phyloP scores from a whole-genome alignment of 2,113 vertebrate genomes.

The Catagonus wagneri region DNA sequence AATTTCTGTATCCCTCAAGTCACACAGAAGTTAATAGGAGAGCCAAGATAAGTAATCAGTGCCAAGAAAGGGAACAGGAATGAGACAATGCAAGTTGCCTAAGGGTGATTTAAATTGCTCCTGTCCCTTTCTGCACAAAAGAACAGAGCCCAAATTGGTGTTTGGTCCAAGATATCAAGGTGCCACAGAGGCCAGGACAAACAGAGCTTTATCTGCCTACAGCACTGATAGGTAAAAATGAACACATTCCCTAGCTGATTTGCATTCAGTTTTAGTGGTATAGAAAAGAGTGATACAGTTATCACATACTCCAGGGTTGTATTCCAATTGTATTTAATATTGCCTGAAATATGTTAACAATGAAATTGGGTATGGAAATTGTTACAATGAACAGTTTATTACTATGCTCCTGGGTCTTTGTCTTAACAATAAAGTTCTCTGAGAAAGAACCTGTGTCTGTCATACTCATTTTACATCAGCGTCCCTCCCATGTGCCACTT shows the following conservation, averaged over 20 bases:
- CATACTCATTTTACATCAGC: background rate
- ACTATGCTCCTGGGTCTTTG: background rate
- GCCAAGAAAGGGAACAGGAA: conserved; percentile 74
- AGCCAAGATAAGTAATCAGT: conserved; percentile 77
- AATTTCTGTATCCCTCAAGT: conserved; percentile 77
- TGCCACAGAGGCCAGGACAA: conserved; percentile 36
- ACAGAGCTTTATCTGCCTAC: conserved; percentile 53
- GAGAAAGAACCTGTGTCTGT: background rate
- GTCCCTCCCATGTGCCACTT: background rate
- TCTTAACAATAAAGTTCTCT: conserved; percentile 11
- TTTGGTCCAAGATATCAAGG: conserved; percentile 57
- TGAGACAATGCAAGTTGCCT: conserved; percentile 70
- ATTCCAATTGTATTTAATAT: background rate
- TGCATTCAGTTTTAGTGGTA: conserved; percentile 16
- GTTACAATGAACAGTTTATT: background rate
- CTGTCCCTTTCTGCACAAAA: conserved; percentile 45
- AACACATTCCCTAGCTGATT: conserved; percentile 8
- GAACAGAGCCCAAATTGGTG: conserved; percentile 48
- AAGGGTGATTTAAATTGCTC: conserved; percentile 72
- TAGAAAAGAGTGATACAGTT: background rate
- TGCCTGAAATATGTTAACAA: conserved; percentile 27
- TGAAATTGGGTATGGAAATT: background rate
- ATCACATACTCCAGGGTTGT: background rate
- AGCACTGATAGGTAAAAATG: conserved; percentile 37
- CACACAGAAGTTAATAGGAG: conserved; percentile 72